Percentiles rank a stretch among this genome's conserved stretches.
Conservation (phyloP, 2,888 invertebrate species). For the Thera obeliscata region DNA sequence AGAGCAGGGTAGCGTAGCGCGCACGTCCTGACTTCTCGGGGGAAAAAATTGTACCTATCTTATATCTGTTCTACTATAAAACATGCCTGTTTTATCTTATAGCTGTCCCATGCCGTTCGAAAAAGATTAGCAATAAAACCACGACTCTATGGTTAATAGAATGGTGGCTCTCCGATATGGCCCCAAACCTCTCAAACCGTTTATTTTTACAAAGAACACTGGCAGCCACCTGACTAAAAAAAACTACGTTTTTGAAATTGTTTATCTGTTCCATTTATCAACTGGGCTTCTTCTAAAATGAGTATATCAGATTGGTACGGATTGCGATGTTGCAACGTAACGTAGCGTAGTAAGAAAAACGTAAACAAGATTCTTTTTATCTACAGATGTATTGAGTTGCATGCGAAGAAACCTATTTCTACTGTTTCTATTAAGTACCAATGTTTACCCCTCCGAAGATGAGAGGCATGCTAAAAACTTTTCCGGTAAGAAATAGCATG, state of each 20-base stretch:
- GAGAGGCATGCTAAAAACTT: background rate
- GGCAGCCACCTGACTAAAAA: conserved; percentile 33
- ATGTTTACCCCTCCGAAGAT: background rate
- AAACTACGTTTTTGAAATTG: conserved; percentile 32
- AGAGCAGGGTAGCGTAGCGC: conserved; percentile 26
- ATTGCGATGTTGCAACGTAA: conserved; percentile 28
- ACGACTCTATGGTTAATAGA: too few species aligned
- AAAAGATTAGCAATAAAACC: too few species aligned
- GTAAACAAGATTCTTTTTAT: background rate
- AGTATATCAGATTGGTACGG: conserved; percentile 30
- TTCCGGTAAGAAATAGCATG: background rate
- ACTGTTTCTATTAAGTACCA: too few species aligned
- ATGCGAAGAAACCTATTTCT: too few species aligned
- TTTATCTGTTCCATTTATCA: conserved; percentile 50
- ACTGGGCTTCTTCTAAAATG: conserved; percentile 33
- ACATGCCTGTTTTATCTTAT: too few species aligned
- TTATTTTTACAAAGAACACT: conserved; percentile 10
- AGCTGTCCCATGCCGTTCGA: too few species aligned
- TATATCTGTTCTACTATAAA: background rate
- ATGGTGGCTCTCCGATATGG: too few species aligned
- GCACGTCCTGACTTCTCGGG: conserved; percentile 31
- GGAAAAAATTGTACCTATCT: background rate
- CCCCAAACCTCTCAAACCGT: background rate
- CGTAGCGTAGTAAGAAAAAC: conserved; percentile 8
- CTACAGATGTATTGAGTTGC: background rate